Percentiles rank a stretch among this genome's conserved stretches.
Conservation (phyloP, 2,113 vertebrate species). For the Phalacrocorax pelagicus region DNA sequence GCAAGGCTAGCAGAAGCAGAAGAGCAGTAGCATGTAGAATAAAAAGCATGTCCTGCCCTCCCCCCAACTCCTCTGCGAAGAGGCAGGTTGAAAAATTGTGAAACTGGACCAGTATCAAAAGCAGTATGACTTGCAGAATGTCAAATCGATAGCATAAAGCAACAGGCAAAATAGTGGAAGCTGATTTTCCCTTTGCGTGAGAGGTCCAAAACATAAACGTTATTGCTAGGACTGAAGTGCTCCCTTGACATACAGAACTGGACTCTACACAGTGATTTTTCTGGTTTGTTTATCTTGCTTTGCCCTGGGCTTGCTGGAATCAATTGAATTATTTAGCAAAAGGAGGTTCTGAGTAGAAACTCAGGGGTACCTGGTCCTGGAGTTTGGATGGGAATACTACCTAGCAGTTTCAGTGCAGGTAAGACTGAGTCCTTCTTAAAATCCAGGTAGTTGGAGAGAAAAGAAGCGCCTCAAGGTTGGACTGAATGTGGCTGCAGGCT, state of each 20-base stretch:
- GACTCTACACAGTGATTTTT: background rate
- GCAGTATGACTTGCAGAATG: background rate
- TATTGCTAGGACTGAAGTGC: background rate
- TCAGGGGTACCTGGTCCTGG: background rate
- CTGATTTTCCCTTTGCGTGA: background rate
- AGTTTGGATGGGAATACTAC: background rate
- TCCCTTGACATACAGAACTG: background rate
- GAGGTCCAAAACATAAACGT: background rate
- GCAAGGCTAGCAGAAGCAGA: background rate
- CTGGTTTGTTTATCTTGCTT: background rate
- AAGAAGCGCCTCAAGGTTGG: background rate
- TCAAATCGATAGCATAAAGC: background rate
- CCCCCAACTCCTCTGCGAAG: background rate
- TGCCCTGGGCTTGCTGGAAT: background rate
- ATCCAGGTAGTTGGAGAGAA: background rate
- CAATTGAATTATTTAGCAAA: slow-evolving; percentile 1
- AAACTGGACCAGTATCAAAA: background rate
- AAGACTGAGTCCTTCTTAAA: background rate
- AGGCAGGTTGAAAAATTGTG: background rate
- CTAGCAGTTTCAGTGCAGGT: background rate
- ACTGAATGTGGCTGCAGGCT: background rate
- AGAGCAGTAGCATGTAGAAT: background rate
- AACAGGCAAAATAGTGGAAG: background rate
- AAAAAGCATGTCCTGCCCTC: background rate
- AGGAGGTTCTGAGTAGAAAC: background rate